Evolutionary conservation across 2,888 invertebrate genomes (phyloP).

Genomic region (Thecocarcelia acutangulata): DNA sequence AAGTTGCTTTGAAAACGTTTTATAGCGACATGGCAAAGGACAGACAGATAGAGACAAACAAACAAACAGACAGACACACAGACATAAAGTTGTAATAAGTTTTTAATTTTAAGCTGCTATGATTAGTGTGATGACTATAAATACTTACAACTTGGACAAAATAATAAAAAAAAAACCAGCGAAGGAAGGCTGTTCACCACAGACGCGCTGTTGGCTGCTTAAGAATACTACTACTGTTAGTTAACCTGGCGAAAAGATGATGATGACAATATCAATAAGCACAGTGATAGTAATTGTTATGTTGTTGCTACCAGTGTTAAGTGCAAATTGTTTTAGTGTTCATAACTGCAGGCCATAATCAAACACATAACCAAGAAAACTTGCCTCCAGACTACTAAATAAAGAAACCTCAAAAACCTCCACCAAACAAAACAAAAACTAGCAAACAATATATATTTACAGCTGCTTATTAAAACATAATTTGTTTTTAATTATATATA

Average conservation of each 20-base stretch:
- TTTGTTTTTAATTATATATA: conserved; percentile 65
- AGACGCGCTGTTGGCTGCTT: background rate
- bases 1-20: background rate
- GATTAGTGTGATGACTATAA: conserved; percentile 58
- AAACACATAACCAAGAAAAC: conserved; percentile 33
- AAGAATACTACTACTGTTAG: conserved; percentile 8
- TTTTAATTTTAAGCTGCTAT: conserved; percentile 56
- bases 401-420: conserved; percentile 3
- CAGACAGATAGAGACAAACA: background rate
- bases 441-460: conserved; percentile 13
- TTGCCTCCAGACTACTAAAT: conserved; percentile 32
- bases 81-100: conserved; percentile 46
- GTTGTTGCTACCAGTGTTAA: conserved; percentile 68
- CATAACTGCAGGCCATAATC: conserved; percentile 54
- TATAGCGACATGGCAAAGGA: conserved; percentile 2
- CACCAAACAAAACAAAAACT: background rate
- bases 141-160: conserved; percentile 30
- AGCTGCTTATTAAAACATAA: conserved; percentile 64
- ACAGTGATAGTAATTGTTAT: conserved; percentile 68
- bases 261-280: conserved; percentile 70
- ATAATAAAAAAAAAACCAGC: conserved; percentile 22
- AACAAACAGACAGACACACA: background rate
- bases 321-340: conserved; percentile 66
- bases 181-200: conserved; percentile 23
- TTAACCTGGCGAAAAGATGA: conserved; percentile 16